phyloP scores from a whole-genome alignment of 2,888 invertebrate genomes.

The Chironomus tentans region DNA sequence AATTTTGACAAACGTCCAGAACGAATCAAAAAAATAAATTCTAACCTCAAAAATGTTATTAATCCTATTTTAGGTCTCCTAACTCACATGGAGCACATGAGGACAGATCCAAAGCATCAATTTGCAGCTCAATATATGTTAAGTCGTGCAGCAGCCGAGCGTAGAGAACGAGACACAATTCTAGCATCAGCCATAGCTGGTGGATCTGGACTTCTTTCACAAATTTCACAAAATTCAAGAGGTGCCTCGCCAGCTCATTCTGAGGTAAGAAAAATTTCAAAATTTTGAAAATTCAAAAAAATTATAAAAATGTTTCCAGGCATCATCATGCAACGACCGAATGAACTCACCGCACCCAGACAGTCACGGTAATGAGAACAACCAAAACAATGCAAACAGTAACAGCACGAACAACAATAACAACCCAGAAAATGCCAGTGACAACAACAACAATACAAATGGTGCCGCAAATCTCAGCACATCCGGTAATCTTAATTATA shows the following conservation, averaged over 20 bases:
- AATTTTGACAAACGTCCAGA: no score
- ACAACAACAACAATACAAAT: constrained; percentile 29
- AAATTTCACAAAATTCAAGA: constrained; percentile 49
- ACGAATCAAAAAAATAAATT: no score
- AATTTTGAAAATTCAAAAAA: background rate
- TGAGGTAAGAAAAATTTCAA: constrained; percentile 41
- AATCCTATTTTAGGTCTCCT: constrained; percentile 52
- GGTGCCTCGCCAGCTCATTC: constrained; percentile 79
- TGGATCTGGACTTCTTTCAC: constrained; percentile 50
- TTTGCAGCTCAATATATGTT: constrained; percentile 91
- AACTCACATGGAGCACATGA: constrained; percentile 93
- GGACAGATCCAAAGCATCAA: constrained; percentile 94
- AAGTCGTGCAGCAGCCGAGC: constrained; percentile 81
- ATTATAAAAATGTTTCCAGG: constrained; percentile 33
- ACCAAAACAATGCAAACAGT: constrained; percentile 37
- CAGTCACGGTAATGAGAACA: constrained; percentile 52
- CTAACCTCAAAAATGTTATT: background rate
- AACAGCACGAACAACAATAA: constrained; percentile 21
- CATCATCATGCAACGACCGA: constrained; percentile 70
- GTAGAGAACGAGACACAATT: constrained; percentile 70
- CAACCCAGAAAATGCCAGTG: constrained; percentile 11
- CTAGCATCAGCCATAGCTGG: constrained; percentile 54
- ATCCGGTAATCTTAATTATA: constrained; percentile 41
- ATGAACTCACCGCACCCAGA: constrained; percentile 73
- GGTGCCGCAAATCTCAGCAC: constrained; percentile 52